Percentiles rank a stretch among this genome's conserved stretches.
These are phyloP conservation scores for Mesembrinibis cayennensis DNA, from an alignment of 2,113 vertebrate genomes.

Conservation along the genomic window DNA sequence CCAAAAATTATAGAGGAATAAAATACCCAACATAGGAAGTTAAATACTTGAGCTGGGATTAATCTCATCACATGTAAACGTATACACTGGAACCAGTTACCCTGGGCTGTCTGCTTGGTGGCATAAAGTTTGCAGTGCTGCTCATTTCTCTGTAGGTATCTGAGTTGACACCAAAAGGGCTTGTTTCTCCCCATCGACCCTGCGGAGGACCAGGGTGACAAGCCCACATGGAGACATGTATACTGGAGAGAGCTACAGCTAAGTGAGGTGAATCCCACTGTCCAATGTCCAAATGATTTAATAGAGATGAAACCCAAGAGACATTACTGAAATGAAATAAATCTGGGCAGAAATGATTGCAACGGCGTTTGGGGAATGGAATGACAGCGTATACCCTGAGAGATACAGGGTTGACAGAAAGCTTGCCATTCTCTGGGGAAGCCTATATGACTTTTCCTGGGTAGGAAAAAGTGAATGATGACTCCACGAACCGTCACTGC, in stretches of 20 bases:
- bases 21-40: neutral
- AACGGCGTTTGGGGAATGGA: neutral
- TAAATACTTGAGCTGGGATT: neutral
- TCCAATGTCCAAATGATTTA: neutral
- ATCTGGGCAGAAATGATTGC: conserved; percentile 41
- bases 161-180: neutral
- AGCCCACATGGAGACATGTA: neutral
- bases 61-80: neutral
- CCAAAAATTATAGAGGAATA: neutral
- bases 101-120: neutral
- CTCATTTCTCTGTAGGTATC: neutral
- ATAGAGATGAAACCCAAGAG: conserved; percentile 46
- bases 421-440: neutral
- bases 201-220: neutral
- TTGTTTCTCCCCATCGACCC: neutral
- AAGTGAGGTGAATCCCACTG: conserved; percentile 1
- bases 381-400: neutral
- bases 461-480: neutral
- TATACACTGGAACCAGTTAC: neutral
- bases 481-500: neutral
- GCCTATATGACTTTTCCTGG: neutral
- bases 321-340: neutral
- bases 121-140: neutral
- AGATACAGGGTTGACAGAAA: neutral
- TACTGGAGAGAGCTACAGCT: neutral